Evolutionary conservation across 2,888 invertebrate genomes (phyloP).

Genomic region (Lepidocyrtinus sp.): DNA sequence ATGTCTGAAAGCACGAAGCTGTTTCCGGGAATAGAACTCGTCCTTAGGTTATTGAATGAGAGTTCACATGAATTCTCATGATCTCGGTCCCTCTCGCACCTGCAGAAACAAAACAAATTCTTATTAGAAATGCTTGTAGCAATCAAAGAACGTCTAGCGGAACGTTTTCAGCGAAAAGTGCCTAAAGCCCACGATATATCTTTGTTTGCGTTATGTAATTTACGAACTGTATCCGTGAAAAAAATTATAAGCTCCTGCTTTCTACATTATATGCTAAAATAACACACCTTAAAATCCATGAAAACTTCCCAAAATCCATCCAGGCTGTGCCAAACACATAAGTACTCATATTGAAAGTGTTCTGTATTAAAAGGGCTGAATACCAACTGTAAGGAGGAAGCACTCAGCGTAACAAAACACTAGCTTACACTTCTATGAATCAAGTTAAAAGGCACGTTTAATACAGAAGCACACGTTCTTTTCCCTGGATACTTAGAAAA

Average conservation of each 20-base stretch:
- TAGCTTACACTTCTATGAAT: not conserved
- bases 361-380: not conserved
- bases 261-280: not conserved
- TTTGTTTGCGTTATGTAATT: no score
- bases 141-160: no score
- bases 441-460: not conserved
- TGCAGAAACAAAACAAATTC: constrained; percentile 47
- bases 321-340: constrained; percentile 47
- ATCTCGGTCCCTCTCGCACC: constrained; percentile 65
- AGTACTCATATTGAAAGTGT: constrained; percentile 31
- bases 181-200: no score
- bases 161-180: no score
- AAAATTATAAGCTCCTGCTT: not conserved
- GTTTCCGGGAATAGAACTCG: constrained; percentile 65
- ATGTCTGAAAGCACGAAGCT: constrained; percentile 78
- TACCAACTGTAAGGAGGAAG: not conserved
- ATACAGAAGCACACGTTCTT: not conserved
- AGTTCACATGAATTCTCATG: constrained; percentile 68
- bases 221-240: no score
- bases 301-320: constrained; percentile 55
- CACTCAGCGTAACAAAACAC: not conserved
- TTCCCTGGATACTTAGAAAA: not conserved
- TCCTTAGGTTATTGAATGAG: constrained; percentile 66
- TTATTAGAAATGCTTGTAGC: no score
- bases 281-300: constrained; percentile 47